These are phyloP conservation scores for Tilapia sparmanii DNA, from an alignment of 2,113 vertebrate genomes.

Conservation along the genomic window DNA sequence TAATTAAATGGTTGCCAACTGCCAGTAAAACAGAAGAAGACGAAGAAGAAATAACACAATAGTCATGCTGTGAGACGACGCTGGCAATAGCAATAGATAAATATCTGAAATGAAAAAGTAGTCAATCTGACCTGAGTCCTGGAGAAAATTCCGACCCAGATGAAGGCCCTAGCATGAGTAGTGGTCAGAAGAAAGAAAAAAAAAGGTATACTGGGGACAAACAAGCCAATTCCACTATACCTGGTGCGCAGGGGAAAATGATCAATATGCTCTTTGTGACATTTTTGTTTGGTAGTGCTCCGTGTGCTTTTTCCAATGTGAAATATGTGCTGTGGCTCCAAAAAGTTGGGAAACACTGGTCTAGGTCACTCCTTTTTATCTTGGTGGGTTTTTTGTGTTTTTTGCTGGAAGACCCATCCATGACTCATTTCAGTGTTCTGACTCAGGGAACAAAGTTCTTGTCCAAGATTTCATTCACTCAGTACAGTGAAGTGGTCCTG, in stretches of 20 bases:
- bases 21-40: neutral
- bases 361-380: neutral
- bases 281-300: neutral
- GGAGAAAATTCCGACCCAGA: neutral
- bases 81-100: neutral
- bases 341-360: neutral
- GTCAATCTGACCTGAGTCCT: neutral
- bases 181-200: neutral
- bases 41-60: neutral
- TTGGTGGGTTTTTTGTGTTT: fast-evolving
- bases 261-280: neutral
- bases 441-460: neutral
- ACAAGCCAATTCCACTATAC: neutral
- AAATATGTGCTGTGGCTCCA: neutral
- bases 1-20: neutral
- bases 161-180: neutral
- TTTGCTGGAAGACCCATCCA: neutral
- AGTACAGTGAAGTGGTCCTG: neutral
- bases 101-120: neutral
- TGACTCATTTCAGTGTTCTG: neutral
- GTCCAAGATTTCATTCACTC: neutral
- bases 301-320: neutral
- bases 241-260: neutral
- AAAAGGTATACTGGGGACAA: neutral
- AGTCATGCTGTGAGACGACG: neutral